Conservation (phyloP, 2,113 vertebrate genomes). For the Rhabdomys dilectus region DNA sequence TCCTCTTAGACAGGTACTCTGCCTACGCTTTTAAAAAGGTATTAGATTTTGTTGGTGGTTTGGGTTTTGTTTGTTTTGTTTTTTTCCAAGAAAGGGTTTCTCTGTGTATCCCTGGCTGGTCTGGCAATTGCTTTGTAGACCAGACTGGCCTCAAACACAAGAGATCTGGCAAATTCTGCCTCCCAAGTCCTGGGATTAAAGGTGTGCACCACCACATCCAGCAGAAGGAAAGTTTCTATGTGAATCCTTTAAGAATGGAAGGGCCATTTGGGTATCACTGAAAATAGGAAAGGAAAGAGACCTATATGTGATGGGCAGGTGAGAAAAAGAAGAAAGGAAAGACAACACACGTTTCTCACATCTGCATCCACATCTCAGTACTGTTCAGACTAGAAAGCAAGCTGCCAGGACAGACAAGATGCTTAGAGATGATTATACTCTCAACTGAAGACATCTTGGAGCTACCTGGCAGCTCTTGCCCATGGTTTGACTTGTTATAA, state of each 20-base stretch:
- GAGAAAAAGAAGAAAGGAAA: not conserved
- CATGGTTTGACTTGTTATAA: not conserved
- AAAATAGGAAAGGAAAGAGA: not conserved
- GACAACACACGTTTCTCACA: not conserved
- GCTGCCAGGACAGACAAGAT: not conserved
- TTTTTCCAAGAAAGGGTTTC: not conserved
- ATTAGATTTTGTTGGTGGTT: not conserved
- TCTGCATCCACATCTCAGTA: not conserved
- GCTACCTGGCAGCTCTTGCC: not conserved
- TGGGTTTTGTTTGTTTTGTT: not conserved
- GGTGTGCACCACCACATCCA: rapidly evolving
- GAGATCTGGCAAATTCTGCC: not conserved
- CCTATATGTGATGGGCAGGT: rapidly evolving
- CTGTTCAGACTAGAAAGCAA: not conserved
- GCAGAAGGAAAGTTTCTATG: not conserved
- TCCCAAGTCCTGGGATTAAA: not conserved
- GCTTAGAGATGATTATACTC: not conserved
- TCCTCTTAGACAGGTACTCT: not conserved
- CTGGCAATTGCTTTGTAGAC: not conserved
- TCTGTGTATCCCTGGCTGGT: not conserved
- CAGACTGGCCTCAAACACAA: not conserved
- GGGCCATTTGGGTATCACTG: not conserved
- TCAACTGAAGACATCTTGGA: not conserved
- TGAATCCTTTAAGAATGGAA: not conserved
- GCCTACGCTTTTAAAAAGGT: not conserved